phyloP scores from a whole-genome alignment of 2,113 vertebrate genomes.

The Crotalus viridis region DNA sequence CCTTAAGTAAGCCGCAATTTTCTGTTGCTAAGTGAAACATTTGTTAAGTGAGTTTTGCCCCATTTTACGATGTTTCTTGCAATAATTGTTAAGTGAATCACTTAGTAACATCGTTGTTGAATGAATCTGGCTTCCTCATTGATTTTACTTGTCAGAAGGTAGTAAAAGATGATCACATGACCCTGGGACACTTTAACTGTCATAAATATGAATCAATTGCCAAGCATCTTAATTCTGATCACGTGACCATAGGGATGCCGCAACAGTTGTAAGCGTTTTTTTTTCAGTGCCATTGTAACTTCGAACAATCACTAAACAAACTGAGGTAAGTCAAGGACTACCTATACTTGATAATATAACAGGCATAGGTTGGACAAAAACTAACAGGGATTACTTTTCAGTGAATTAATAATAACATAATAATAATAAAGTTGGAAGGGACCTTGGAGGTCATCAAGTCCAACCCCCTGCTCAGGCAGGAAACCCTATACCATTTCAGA shows the following conservation, averaged over 20 bases:
- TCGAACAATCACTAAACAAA: background rate
- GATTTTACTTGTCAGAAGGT: background rate
- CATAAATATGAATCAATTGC: background rate
- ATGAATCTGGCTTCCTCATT: background rate
- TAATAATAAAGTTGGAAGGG: no score
- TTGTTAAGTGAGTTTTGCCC: background rate
- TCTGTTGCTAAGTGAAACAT: background rate
- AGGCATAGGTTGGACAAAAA: background rate
- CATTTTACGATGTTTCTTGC: background rate
- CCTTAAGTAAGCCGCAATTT: background rate
- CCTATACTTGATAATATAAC: background rate
- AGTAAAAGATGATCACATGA: background rate
- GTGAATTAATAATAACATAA: background rate
- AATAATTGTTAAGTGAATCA: background rate
- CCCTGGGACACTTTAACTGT: no score
- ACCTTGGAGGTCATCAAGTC: no score
- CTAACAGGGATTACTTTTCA: background rate
- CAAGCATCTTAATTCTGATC: background rate
- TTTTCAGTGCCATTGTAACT: background rate
- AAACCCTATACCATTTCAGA: no score
- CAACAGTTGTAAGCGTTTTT: background rate
- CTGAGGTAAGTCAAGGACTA: background rate
- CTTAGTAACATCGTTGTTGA: background rate
- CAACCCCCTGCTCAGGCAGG: no score
- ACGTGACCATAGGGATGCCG: background rate